A percentile compares a stretch with the other conserved stretches of the same genome.
Conservation (phyloP, 2,888 invertebrate genomes). For the Lycophotia porphyrea region DNA sequence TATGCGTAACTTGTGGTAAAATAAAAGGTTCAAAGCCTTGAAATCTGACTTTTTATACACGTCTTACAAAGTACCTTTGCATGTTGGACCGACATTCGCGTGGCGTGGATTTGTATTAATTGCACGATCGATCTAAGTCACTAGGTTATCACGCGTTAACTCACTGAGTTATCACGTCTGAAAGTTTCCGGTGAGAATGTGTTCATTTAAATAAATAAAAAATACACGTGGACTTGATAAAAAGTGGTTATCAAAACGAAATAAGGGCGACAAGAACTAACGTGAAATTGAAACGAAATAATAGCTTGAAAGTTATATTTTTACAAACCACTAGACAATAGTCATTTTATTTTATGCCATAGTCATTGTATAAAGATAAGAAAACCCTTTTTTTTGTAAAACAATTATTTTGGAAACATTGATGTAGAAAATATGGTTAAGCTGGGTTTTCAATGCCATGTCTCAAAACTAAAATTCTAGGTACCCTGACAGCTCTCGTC, state of each 20-base stretch:
- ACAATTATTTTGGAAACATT: background rate
- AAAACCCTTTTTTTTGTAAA: background rate
- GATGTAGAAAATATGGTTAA: background rate
- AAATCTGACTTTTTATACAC: background rate
- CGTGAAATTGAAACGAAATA: background rate
- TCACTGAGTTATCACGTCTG: constrained; percentile 46
- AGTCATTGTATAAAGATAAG: background rate
- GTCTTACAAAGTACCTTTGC: constrained; percentile 32
- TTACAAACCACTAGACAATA: background rate
- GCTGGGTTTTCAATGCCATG: background rate
- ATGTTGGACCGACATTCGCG: constrained; percentile 50
- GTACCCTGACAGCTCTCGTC: background rate
- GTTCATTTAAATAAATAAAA: background rate
- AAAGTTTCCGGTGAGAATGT: constrained; percentile 7
- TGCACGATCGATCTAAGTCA: constrained; percentile 32
- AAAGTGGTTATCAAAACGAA: background rate
- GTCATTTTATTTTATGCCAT: background rate
- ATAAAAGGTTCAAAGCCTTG: constrained; percentile 20
- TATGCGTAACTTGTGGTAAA: constrained; percentile 25
- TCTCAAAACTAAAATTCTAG: background rate
- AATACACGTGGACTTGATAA: background rate
- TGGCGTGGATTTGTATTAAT: constrained; percentile 36
- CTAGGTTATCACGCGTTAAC: constrained; percentile 45
- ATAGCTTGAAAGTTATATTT: background rate
- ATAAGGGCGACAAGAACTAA: background rate